Conservation (phyloP, 2,113 vertebrate genomes). For the Junco hyemalis region DNA sequence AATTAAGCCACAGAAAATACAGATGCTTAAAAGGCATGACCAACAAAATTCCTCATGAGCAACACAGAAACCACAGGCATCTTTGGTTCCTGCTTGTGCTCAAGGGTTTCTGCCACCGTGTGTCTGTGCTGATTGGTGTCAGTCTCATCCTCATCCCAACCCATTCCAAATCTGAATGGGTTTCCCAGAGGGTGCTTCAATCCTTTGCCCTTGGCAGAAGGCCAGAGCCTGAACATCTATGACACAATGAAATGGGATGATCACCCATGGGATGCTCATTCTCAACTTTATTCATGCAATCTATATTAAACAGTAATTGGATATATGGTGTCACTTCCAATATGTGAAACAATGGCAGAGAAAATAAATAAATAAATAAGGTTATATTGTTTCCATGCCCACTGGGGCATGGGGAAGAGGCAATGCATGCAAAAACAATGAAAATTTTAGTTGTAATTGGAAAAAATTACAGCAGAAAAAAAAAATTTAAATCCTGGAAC, state of each 20-base stretch:
- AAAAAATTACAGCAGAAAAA: background rate
- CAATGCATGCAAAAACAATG: background rate
- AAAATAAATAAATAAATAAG: background rate
- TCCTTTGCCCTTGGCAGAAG: background rate
- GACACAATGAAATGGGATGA: background rate
- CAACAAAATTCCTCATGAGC: background rate
- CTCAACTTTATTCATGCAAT: background rate
- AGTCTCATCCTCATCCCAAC: background rate
- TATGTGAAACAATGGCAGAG: background rate
- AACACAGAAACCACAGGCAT: background rate
- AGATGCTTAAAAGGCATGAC: background rate
- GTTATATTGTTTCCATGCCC: background rate
- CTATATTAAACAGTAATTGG: background rate
- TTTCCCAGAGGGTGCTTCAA: background rate
- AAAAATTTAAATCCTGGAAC: background rate
- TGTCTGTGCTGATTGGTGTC: fast-evolving
- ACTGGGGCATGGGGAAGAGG: background rate
- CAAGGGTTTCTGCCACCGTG: background rate
- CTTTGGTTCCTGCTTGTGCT: background rate
- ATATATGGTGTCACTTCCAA: background rate
- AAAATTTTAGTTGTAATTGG: background rate
- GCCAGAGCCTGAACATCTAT: background rate
- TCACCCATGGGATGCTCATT: background rate
- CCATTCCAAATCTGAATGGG: too few species aligned
- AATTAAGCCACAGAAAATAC: background rate